These are phyloP conservation scores for Rhabdornis inornatus DNA, from an alignment of 2,113 vertebrate species.

Conservation along the genomic window DNA sequence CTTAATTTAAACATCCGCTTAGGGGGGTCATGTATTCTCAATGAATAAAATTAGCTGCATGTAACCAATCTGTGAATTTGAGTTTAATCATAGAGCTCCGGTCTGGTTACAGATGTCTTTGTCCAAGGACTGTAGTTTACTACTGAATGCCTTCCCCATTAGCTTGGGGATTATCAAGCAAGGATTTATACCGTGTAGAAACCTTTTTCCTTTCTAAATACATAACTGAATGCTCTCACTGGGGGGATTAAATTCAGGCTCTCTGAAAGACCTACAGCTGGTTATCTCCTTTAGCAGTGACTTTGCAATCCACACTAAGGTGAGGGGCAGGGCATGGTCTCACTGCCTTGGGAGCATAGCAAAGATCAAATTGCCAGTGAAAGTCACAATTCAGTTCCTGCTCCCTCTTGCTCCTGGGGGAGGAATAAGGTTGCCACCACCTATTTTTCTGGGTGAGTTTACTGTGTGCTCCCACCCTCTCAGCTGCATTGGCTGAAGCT, in stretches of 20 bases:
- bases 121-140: slow-evolving; percentile 59
- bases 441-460: neutral
- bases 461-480: neutral
- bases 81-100: slow-evolving; percentile 65
- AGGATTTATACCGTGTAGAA: slow-evolving; percentile 60
- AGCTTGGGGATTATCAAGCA: slow-evolving; percentile 62
- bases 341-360: neutral
- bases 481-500: neutral
- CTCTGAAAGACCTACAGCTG: slow-evolving; percentile 60
- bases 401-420: neutral
- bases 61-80: slow-evolving; percentile 66
- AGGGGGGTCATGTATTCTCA: slow-evolving; percentile 62
- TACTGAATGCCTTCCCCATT: slow-evolving; percentile 55
- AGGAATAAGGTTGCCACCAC: neutral
- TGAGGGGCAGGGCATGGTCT: slow-evolving; percentile 60
- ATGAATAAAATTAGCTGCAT: slow-evolving; percentile 68
- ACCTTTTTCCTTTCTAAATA: slow-evolving; percentile 59
- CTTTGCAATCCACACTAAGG: slow-evolving; percentile 45
- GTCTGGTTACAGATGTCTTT: slow-evolving; percentile 66
- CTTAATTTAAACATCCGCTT: slow-evolving; percentile 68
- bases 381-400: slow-evolving; percentile 25
- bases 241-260: slow-evolving; percentile 57
- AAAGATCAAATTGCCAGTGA: slow-evolving; percentile 43
- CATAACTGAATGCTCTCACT: slow-evolving; percentile 52
- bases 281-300: slow-evolving; percentile 54